Evolutionary conservation across 1,140 invertebrate genomes (phyloP), one percentile per base, ranked within the genome.

Genomic region (Brachionus koreanus): DNA sequence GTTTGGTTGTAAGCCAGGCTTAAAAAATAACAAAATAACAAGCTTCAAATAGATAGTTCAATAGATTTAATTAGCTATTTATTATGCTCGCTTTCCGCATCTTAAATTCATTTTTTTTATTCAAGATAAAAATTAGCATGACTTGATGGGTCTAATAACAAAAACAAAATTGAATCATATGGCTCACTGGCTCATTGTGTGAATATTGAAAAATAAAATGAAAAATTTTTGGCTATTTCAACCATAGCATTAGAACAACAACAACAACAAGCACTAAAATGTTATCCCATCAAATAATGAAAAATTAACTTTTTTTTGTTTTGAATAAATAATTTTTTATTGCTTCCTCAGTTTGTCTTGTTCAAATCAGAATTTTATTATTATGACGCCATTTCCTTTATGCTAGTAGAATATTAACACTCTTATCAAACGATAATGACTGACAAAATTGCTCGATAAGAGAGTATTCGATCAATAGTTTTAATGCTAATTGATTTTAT

Each of bases 41-140:
- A 57, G 49, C 49, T 57, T 16, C 49, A 57, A 57, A 57, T 57
- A 57, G 49, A 57, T 57, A 57, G 49, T 57, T 57, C 49, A 57
- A 57, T 57, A 19, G n/a, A 19, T 19, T 57, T 57, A 57, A 57
- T 57, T 57, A 57, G 49, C 49, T 57, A 5, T 57, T 25, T 57
- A 19, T 57, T 10, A 19, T 25, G 46, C n/a, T 9, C 9, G 5
- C 49, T 57, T 52, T 52, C 46, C 13, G 13, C 46, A 57, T 57
- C 49, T 57, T 19, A 57, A 57, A 57, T 9, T 57, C 19, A 57
- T 19, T 57, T 57, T 57, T 29, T 2, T 29, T 29, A 29, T 29
- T 19, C 49, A 23, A 57, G 7, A 16, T 19, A 23, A 57, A 29
- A 29, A 29, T 29, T 29, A 29, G 29, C 29, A 29, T 29, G 29